phyloP scores from a whole-genome alignment of 35 echinoderm and acorn worm genomes.

The Heliocidaris erythrogramma region DNA sequence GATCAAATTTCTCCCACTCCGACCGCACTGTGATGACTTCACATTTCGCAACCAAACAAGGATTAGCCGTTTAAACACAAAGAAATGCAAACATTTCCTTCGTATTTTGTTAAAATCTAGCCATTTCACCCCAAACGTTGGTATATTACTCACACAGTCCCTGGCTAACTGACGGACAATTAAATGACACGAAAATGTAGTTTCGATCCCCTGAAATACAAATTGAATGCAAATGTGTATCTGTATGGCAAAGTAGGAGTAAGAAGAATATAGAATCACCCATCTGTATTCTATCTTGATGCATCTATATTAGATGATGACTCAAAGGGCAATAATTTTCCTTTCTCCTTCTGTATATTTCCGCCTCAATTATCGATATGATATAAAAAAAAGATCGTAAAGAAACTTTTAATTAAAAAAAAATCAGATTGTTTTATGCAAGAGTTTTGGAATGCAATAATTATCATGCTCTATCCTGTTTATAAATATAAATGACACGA shows the following conservation, averaged over 20 bases:
- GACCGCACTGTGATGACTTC: conserved; percentile 27
- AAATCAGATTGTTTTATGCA: too few species aligned
- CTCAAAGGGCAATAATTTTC: not conserved
- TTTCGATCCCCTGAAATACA: conserved; percentile 33
- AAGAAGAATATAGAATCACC: not conserved
- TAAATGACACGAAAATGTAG: conserved; percentile 41
- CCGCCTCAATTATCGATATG: not conserved
- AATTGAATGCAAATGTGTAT: conserved; percentile 21
- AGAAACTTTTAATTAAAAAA: too few species aligned
- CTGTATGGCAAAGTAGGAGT: not conserved
- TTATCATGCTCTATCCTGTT: too few species aligned
- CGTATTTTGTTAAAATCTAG: not conserved
- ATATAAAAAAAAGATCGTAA: too few species aligned
- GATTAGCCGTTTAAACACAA: not conserved
- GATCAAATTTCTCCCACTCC: conserved; percentile 14
- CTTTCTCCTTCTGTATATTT: not conserved
- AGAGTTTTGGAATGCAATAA: too few species aligned
- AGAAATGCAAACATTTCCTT: conserved; percentile 11
- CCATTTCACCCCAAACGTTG: not conserved
- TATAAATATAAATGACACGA: too few species aligned
- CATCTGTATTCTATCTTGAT: not conserved
- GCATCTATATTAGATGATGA: not conserved
- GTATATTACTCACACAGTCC: conserved; percentile 39
- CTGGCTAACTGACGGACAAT: conserved; percentile 34
- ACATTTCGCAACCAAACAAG: not conserved